Conservation (phyloP, 2,113 vertebrate species). For the Serinus canaria region DNA sequence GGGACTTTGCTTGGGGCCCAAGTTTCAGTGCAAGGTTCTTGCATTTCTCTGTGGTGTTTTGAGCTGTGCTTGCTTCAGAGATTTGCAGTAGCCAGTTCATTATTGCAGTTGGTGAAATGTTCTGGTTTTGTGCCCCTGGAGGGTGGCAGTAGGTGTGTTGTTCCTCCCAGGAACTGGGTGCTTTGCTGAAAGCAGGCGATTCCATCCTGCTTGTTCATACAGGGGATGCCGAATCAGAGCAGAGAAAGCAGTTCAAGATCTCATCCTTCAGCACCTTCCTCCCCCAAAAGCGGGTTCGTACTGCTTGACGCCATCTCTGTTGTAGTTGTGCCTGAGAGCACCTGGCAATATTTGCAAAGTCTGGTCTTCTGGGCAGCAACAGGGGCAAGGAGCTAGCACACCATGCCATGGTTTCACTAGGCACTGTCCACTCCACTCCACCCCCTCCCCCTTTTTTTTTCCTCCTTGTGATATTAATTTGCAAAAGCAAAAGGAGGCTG, state of each 20-base stretch:
- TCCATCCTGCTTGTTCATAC: background rate
- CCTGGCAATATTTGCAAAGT: background rate
- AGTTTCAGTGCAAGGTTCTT: background rate
- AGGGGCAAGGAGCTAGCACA: background rate
- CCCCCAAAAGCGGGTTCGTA: background rate
- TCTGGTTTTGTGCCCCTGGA: background rate
- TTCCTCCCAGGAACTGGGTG: background rate
- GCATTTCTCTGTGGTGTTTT: background rate
- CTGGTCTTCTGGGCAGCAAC: background rate
- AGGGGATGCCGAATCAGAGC: background rate
- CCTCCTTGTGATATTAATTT: background rate
- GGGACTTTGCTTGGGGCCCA: background rate
- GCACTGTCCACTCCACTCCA: rapidly evolving
- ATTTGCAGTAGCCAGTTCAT: background rate
- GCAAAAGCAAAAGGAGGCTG: background rate
- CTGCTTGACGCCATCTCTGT: background rate
- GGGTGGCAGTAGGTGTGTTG: background rate
- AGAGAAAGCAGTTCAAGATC: background rate
- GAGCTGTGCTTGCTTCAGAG: background rate
- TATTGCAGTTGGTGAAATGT: background rate
- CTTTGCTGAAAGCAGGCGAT: background rate
- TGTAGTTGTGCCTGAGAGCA: background rate
- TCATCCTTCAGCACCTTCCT: background rate
- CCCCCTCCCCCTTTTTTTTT: rapidly evolving
- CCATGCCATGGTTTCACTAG: background rate